phyloP scores from a whole-genome alignment of 2,113 vertebrate species.

The Epinephelus moara region DNA sequence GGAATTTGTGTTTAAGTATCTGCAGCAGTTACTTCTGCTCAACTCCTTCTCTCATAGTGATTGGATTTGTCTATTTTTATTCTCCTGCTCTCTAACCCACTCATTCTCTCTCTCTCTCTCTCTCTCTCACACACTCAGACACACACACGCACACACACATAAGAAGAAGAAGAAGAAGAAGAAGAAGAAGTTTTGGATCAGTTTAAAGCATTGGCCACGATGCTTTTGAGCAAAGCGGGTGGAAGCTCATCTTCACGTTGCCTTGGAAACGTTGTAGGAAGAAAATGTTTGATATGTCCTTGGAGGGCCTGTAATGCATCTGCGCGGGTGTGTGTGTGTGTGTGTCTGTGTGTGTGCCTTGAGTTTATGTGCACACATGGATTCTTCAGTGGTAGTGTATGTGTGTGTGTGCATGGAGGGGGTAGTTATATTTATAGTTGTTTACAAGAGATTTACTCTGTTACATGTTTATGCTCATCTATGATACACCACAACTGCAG shows the following conservation, averaged over 20 bases:
- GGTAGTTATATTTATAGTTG: background rate
- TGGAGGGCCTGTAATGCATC: conserved; percentile 26
- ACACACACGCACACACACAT: conserved; percentile 37
- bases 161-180: too few species aligned
- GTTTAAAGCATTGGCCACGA: conserved; percentile 68
- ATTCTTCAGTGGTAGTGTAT: background rate
- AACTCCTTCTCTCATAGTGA: conserved; percentile 19
- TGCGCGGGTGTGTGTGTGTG: conserved; percentile 7
- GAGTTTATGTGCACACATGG: background rate
- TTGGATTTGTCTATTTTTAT: conserved; percentile 56
- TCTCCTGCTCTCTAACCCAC: background rate
- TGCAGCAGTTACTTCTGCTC: conserved; percentile 8
- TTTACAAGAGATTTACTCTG: conserved; percentile 1
- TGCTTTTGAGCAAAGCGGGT: conserved; percentile 69
- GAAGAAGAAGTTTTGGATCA: conserved; percentile 59
- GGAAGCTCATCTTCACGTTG: conserved; percentile 79
- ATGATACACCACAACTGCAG: background rate
- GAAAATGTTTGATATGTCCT: conserved; percentile 76
- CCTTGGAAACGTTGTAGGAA: conserved; percentile 76
- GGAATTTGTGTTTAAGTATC: background rate
- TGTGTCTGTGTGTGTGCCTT: background rate
- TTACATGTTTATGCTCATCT: background rate
- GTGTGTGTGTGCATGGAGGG: background rate
- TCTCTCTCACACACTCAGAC: conserved; percentile 10
- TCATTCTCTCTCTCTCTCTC: background rate